Base-by-base conservation (phyloP, 2,113 vertebrate genomes). In the Pseudorhombus dupliciocellatus region DNA sequence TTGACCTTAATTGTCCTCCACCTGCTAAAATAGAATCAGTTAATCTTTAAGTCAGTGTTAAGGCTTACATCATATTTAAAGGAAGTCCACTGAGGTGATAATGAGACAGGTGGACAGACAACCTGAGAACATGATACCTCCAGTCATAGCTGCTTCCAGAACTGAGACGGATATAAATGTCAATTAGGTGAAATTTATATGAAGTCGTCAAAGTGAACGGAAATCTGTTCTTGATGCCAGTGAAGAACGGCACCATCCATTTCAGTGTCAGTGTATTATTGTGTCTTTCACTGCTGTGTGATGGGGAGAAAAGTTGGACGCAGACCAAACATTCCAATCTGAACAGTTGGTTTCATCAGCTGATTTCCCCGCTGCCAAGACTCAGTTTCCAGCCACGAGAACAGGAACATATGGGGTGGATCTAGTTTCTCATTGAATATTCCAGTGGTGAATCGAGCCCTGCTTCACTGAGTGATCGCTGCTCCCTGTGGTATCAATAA, bases 341-440 rank as follows among this genome's bases (percentile, higher is more conserved):
- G 85, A 84, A 85, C 87, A 71, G 64, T 64, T 16, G 58, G 26
- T 80, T 73, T 83, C 64, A 70, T 22, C 84, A 65, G 82, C 75
- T 79, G 84, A 88, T 84, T 84, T 83, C 69, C 66, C 26, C 58
- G 25, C 34, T 46, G 51, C 59, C 57, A 24, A 44, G 69, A 44
- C 84, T 76, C 61, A 69, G 79, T 89, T 90, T 80, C 68, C 76
- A 86, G 66, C 74, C 34, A 75, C 80, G 83, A 48, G 57, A 69
- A 59, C 34, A 66, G 68, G 51, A 70, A 72, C 57, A 34, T 75
- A 80, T 82, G 73, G 72, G 62, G 57, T 34, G 66, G 82, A 88
- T 94, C 83, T 66, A 78, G 88, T 94, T 92, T 92, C 93, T 89
- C 91, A 93, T 93, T 93, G 87, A 92, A 90, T 92, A 94, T 93